A percentile compares a stretch with the other conserved stretches of the same genome.
Conservation (phyloP, 2,113 vertebrate genomes). For the Balaenoptera acutorostrata region DNA sequence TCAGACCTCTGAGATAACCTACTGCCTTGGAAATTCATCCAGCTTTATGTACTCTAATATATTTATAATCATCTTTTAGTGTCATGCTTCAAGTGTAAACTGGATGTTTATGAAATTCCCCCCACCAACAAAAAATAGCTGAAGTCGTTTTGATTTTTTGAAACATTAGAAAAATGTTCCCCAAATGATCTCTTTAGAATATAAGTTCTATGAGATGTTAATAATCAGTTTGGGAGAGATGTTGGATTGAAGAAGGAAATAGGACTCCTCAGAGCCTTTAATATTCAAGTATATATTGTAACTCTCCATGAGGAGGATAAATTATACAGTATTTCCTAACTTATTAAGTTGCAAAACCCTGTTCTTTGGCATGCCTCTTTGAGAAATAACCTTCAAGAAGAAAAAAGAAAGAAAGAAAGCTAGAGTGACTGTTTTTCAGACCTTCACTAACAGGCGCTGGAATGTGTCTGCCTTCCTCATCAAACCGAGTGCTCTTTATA, state of each 20-base stretch:
- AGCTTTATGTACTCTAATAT: constrained; percentile 39
- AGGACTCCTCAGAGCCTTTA: neutral
- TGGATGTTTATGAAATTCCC: constrained; percentile 16
- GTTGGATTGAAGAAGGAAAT: neutral
- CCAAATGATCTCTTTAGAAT: neutral
- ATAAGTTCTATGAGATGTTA: neutral
- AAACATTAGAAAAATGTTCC: neutral
- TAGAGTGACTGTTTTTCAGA: neutral
- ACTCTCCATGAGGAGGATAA: neutral
- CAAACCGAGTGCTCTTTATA: neutral
- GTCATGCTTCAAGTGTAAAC: neutral
- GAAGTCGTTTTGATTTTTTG: constrained; percentile 8
- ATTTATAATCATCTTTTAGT: constrained; percentile 44
- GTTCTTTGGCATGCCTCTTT: neutral
- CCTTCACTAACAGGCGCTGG: neutral
- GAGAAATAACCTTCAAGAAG: neutral
- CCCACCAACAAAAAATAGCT: neutral
- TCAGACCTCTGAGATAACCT: constrained; percentile 51
- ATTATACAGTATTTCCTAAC: neutral
- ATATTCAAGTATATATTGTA: neutral
- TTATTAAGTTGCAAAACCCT: constrained; percentile 8
- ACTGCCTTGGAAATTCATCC: constrained; percentile 40
- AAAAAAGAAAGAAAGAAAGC: neutral
- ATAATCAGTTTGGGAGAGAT: neutral
- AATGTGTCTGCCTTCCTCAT: neutral